Percentiles rank a stretch among this genome's conserved stretches.
Conservation (phyloP, 2,888 invertebrate genomes). For the Sarcophaga carnaria region DNA sequence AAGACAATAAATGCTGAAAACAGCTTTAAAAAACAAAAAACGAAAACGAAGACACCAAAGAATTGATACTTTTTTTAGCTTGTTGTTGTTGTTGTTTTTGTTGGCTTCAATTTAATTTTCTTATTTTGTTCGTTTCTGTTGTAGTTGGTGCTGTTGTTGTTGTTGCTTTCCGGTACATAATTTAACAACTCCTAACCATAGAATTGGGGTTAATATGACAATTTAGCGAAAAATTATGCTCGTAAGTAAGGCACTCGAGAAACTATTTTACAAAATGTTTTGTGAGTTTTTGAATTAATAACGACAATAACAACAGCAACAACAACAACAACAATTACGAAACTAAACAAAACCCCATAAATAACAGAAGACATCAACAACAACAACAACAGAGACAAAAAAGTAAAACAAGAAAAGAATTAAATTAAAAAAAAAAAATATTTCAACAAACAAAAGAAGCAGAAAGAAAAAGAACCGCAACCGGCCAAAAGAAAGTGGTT, state of each 20-base stretch:
- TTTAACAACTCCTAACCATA: slow-evolving; percentile 43
- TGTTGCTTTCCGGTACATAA: slow-evolving; percentile 22
- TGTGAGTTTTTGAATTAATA: neutral
- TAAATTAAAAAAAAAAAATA: slow-evolving; percentile 17
- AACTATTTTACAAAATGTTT: slow-evolving; percentile 50
- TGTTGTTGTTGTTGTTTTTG: neutral
- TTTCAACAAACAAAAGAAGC: slow-evolving; percentile 10
- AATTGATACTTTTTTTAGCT: too few species aligned
- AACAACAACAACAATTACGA: neutral
- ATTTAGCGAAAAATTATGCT: slow-evolving; percentile 49
- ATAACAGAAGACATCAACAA: slow-evolving; percentile 22
- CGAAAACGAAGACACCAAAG: too few species aligned
- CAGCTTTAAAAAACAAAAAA: neutral
- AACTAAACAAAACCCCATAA: too few species aligned
- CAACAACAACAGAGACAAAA: slow-evolving; percentile 16
- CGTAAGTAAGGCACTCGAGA: slow-evolving; percentile 26
- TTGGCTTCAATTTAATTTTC: neutral
- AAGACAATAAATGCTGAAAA: slow-evolving; percentile 6
- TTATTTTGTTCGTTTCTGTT: neutral
- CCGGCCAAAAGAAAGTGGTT: slow-evolving; percentile 30
- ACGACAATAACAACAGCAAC: slow-evolving; percentile 30
- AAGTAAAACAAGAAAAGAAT: slow-evolving; percentile 18
- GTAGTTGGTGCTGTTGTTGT: neutral
- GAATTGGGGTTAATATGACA: slow-evolving; percentile 64
- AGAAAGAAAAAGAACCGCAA: slow-evolving; percentile 27